These are phyloP conservation scores for Macrotis lagotis DNA, from an alignment of 2,113 vertebrate genomes.

Conservation along the genomic window DNA sequence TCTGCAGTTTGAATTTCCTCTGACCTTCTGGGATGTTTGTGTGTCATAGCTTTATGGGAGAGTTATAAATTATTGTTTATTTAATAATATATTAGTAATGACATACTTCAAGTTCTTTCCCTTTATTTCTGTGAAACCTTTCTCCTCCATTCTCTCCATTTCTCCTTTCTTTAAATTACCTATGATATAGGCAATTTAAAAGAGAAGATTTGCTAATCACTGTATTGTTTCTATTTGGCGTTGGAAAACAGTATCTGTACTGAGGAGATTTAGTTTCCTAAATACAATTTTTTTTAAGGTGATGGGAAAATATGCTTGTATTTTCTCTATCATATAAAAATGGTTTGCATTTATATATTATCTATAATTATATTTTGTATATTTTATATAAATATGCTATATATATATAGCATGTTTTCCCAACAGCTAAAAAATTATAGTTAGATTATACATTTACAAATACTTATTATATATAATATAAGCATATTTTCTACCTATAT, in stretches of 20 bases:
- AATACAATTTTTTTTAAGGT: background rate
- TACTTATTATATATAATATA: background rate
- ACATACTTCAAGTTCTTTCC: background rate
- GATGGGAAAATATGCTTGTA: background rate
- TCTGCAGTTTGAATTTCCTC: background rate
- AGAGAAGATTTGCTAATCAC: background rate
- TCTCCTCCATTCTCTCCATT: background rate
- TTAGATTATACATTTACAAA: background rate
- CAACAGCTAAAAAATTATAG: background rate
- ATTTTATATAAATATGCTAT: background rate
- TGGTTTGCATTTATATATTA: too few relatives aligned
- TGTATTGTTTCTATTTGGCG: conserved; percentile 21
- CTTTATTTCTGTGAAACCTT: background rate
- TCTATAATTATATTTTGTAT: too few relatives aligned
- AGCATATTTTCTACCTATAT: background rate
- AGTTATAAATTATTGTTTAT: background rate
- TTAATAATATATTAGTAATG: background rate
- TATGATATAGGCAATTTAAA: background rate
- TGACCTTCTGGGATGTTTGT: background rate
- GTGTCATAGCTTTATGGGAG: background rate
- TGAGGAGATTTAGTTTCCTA: background rate
- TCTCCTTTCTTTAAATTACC: background rate
- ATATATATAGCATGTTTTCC: background rate
- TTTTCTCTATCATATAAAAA: background rate
- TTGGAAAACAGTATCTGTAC: background rate